Evolutionary conservation across 2,797 vertebrate species (phyloP), one percentile per base, ranked within the genome.

Genomic region (Lutjanus argentimaculatus): DNA sequence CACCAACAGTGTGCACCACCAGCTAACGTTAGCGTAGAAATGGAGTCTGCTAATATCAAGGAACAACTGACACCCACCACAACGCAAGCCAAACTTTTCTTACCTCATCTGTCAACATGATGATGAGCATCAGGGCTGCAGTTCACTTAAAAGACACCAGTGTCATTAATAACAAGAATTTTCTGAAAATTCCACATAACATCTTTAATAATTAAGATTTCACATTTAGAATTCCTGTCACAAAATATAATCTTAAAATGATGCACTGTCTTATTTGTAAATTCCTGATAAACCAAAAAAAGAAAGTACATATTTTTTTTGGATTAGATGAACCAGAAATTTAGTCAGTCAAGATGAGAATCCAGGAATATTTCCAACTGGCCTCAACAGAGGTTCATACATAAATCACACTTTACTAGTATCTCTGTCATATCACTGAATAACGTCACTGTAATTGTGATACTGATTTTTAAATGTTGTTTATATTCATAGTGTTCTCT

Each of bases 381-480:
- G 43, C 12, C 48, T 82, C 49, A 25, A 25, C 25, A 25, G 25
- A 25, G 25, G 25, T 25, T 25, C 25, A 25, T 25, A 3, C 25
- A 25, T 25, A 25, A 25, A 25, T 25, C 25, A 25, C 25, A 25
- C 25, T 53, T 70, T 40, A 52, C 22, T 70, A 7, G 19, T 19
- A 21, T n/a, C 17, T 51, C 36, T 48, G 58, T 21, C 17, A 64
- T 22, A 71, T 75, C 40, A 67, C 25, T 66, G 8, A 66, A 46
- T 58, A 58, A 45, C 22, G 30, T 55, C 42, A 56, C 57, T 51
- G 57, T 36, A 53, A 11, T 64, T 3, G 42, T 16, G 19, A 70
- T 14, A 14, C 58, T 22, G 40, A 7, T 42, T 75, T 70, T 11
- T 19, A 65, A 69, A 49, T 30, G 57, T 36, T 22, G 43, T 30